Conservation (phyloP, 1,140 invertebrate genomes). For the Tetramorium simillimum region DNA sequence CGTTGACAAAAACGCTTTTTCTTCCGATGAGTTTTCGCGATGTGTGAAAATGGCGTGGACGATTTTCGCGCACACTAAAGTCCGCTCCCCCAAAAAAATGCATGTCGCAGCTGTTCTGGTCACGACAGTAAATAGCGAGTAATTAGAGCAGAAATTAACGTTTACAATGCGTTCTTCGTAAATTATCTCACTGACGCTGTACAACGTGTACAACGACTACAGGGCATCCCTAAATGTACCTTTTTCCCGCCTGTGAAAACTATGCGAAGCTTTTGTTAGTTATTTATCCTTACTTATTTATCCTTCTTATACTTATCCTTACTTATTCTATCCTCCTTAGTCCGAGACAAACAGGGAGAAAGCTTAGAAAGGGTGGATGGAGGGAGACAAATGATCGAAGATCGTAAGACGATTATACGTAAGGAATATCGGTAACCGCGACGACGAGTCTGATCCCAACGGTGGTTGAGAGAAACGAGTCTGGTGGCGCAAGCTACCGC, state of each 20-base stretch:
- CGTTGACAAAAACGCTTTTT: not conserved
- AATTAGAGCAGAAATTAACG: conserved; percentile 44
- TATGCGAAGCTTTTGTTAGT: not conserved
- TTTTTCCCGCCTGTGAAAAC: conserved; percentile 10
- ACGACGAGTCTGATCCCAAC: conserved; percentile 49
- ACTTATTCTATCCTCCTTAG: conserved; percentile 19
- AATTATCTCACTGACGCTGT: conserved; percentile 8
- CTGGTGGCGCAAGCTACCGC: conserved; percentile 9
- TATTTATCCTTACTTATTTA: conserved; percentile 3
- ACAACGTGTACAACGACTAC: not conserved
- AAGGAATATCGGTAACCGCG: conserved; percentile 65
- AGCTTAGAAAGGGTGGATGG: not conserved
- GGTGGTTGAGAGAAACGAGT: conserved; percentile 60
- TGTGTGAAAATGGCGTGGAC: not conserved
- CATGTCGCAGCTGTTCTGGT: not conserved
- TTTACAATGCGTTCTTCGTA: not conserved
- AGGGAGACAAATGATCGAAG: conserved; percentile 47
- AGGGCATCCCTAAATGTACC: not conserved
- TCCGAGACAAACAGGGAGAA: conserved; percentile 20
- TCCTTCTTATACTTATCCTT: not conserved
- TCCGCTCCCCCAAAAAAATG: not conserved
- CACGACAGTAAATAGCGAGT: conserved; percentile 5
- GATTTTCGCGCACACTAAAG: not conserved
- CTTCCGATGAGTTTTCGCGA: not conserved
- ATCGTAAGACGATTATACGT: conserved; percentile 68